These are phyloP conservation scores for Craniophora ligustri DNA, from an alignment of 2,888 invertebrate genomes.

Conservation along the genomic window DNA sequence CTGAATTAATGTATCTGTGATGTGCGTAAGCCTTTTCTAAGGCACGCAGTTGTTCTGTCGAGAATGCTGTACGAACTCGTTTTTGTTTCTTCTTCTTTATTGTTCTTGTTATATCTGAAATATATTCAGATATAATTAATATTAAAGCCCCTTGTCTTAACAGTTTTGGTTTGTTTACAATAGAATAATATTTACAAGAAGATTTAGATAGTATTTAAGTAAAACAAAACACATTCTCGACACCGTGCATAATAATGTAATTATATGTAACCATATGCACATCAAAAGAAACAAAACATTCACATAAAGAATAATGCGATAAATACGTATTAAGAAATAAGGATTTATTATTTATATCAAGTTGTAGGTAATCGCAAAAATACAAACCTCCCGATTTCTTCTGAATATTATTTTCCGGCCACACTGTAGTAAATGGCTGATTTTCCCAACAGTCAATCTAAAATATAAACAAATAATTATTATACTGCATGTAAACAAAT, in stretches of 20 bases:
- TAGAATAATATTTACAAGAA: too few relatives aligned
- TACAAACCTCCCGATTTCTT: constrained; percentile 60
- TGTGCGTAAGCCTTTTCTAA: constrained; percentile 86
- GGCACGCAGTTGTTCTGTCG: constrained; percentile 91
- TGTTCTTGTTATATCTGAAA: constrained; percentile 60
- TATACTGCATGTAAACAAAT: neutral
- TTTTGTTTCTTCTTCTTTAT: constrained; percentile 83
- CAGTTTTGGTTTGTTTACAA: too few relatives aligned
- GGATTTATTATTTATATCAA: too few relatives aligned
- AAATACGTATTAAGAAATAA: neutral
- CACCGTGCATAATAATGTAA: too few relatives aligned
- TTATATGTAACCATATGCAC: too few relatives aligned
- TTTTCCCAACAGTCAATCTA: constrained; percentile 74
- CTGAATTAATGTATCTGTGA: constrained; percentile 90
- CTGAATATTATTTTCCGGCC: constrained; percentile 58
- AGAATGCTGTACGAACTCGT: constrained; percentile 92
- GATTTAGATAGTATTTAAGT: too few relatives aligned
- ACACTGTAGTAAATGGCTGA: constrained; percentile 65
- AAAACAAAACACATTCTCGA: too few relatives aligned
- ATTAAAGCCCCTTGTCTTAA: too few relatives aligned
- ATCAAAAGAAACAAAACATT: too few relatives aligned
- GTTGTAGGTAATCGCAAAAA: neutral
- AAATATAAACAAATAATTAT: constrained; percentile 30
- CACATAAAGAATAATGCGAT: neutral
- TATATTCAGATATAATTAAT: neutral